These are phyloP conservation scores for Cylloceria caligata DNA, from an alignment of 2,888 invertebrate genomes.

Conservation along the genomic window DNA sequence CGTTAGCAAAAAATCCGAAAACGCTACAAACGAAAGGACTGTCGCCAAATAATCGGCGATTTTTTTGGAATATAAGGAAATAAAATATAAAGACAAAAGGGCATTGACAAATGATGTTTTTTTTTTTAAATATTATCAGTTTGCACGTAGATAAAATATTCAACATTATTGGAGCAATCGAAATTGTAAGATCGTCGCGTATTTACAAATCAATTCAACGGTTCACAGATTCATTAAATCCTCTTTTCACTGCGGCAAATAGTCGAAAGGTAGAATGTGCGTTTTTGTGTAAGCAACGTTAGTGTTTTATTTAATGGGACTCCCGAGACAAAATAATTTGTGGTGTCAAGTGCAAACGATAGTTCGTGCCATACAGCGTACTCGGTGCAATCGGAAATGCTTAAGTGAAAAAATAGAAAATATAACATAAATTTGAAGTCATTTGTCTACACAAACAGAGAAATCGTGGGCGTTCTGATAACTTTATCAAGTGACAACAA, in stretches of 20 bases:
- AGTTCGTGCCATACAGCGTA: slow-evolving; percentile 48
- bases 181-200: slow-evolving; percentile 8
- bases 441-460: too few species aligned
- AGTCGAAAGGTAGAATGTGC: background rate
- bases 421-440: slow-evolving; percentile 6
- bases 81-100: too few species aligned
- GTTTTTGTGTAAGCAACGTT: slow-evolving; percentile 16
- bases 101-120: too few species aligned
- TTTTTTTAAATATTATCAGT: slow-evolving; percentile 2
- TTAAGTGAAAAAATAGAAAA: background rate
- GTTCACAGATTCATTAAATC: background rate
- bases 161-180: background rate
- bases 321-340: slow-evolving; percentile 18
- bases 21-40: too few species aligned
- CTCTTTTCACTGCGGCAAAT: slow-evolving; percentile 8
- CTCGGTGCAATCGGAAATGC: slow-evolving; percentile 61
- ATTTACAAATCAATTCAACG: slow-evolving; percentile 20
- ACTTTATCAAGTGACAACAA: too few species aligned
- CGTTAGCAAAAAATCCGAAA: too few species aligned
- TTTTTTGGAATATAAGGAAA: too few species aligned
- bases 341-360: slow-evolving; percentile 65
- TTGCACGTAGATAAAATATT: background rate
- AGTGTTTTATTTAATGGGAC: slow-evolving; percentile 16
- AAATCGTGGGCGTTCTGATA: too few species aligned
- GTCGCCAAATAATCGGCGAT: too few species aligned